Evolutionary conservation across 2,888 invertebrate genomes (phyloP).

Genomic region (Netelia inedita): DNA sequence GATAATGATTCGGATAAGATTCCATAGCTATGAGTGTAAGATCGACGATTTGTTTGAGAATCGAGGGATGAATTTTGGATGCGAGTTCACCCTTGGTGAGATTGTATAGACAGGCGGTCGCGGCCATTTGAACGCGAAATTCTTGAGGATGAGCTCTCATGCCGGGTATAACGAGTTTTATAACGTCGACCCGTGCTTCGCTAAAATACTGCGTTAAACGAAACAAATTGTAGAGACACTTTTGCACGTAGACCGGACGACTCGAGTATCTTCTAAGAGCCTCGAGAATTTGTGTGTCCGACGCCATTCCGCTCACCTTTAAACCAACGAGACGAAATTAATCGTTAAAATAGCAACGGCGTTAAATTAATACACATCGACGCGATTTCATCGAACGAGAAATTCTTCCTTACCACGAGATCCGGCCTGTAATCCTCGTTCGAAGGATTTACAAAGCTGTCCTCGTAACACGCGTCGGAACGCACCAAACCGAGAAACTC

Average conservation of each 20-base stretch:
- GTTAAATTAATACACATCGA: background rate
- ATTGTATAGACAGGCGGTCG: slow-evolving; percentile 91
- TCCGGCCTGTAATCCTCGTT: slow-evolving; percentile 84
- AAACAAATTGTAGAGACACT: slow-evolving; percentile 89
- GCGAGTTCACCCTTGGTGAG: slow-evolving; percentile 89
- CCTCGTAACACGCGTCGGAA: slow-evolving; percentile 86
- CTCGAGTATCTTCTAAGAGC: slow-evolving; percentile 87
- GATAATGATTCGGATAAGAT: slow-evolving; percentile 88
- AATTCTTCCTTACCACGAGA: slow-evolving; percentile 82
- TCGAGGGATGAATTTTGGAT: slow-evolving; percentile 88
- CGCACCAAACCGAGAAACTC: slow-evolving; percentile 87
- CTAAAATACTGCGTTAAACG: slow-evolving; percentile 86
- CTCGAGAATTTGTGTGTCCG: slow-evolving; percentile 87
- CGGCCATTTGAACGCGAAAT: slow-evolving; percentile 90
- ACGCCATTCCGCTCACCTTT: slow-evolving; percentile 87
- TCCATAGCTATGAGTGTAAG: slow-evolving; percentile 90
- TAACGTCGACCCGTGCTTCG: slow-evolving; percentile 88
- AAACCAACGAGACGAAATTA: slow-evolving; percentile 4
- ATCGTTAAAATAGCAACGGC: background rate
- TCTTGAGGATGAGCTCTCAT: slow-evolving; percentile 86
- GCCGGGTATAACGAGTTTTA: slow-evolving; percentile 87
- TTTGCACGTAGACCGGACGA: slow-evolving; percentile 88
- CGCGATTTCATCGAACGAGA: background rate
- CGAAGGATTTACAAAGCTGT: slow-evolving; percentile 85
- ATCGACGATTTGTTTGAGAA: slow-evolving; percentile 88